These are phyloP conservation scores for Pseudopipra pipra DNA, from an alignment of 2,113 vertebrate species.

Conservation along the genomic window DNA sequence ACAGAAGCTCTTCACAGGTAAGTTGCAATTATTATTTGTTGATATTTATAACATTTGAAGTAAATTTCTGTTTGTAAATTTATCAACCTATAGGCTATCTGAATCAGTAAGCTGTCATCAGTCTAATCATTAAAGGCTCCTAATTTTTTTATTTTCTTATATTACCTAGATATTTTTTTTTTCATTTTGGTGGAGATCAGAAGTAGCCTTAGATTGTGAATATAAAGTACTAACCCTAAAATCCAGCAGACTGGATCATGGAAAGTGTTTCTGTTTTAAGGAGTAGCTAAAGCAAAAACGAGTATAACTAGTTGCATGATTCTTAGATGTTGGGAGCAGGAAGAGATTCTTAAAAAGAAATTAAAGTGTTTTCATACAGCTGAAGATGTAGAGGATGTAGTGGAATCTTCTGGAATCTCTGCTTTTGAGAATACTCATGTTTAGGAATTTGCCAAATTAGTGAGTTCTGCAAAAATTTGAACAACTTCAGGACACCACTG, in stretches of 20 bases:
- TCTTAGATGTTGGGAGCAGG: background rate
- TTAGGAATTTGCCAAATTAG: background rate
- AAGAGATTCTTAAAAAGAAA: background rate
- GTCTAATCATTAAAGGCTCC: background rate
- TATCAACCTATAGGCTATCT: background rate
- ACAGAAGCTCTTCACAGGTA: slow-evolving; percentile 93
- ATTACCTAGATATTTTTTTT: background rate
- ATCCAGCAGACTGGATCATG: background rate
- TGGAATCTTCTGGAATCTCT: background rate
- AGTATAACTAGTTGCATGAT: background rate
- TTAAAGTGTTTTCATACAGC: background rate
- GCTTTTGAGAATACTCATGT: background rate
- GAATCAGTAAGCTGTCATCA: background rate
- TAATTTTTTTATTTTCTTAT: background rate
- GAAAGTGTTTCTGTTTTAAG: background rate
- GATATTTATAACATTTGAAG: background rate
- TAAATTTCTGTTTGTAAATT: background rate
- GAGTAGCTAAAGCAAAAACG: background rate
- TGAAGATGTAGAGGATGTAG: background rate
- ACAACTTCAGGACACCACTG: background rate
- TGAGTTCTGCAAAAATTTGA: background rate
- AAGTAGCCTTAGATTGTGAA: background rate
- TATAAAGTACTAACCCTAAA: background rate
- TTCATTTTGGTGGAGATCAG: background rate
- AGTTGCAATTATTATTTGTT: slow-evolving; percentile 38